phyloP scores from a whole-genome alignment of 2,888 invertebrate genomes.

The Tipula confusa region DNA sequence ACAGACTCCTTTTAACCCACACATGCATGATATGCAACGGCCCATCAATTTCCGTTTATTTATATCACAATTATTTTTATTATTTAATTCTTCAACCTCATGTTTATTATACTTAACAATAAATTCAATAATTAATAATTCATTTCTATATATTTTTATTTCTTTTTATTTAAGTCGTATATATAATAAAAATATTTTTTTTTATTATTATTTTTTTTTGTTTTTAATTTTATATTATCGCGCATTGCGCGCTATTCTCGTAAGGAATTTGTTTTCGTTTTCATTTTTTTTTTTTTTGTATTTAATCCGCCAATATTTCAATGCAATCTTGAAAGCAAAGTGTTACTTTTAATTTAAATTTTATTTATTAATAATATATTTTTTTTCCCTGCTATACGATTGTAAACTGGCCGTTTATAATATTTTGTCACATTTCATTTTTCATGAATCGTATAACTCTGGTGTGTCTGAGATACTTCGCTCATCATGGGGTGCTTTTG shows the following conservation, averaged over 20 bases:
- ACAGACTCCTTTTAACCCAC: conserved; percentile 15
- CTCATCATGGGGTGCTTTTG: background rate
- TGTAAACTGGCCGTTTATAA: conserved; percentile 9
- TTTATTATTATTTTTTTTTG: background rate
- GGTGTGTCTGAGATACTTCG: background rate
- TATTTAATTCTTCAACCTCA: conserved; percentile 12
- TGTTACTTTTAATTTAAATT: background rate
- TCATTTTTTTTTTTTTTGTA: background rate
- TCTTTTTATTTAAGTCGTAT: background rate
- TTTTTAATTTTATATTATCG: conserved; percentile 6
- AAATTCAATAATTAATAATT: conserved; percentile 25
- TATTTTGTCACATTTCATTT: conserved; percentile 20
- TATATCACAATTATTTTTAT: conserved; percentile 25
- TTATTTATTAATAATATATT: background rate
- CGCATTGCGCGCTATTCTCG: background rate
- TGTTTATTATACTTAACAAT: background rate
- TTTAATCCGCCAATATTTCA: conserved; percentile 20
- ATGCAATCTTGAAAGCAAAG: conserved; percentile 20
- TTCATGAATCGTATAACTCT: background rate
- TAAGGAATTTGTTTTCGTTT: background rate
- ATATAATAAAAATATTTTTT: conserved; percentile 7
- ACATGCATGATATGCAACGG: background rate
- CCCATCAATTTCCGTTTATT: conserved; percentile 25
- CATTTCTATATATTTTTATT: conserved; percentile 25
- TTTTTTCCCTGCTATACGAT: background rate